These are phyloP conservation scores for Phalacrocorax carbo DNA, from an alignment of 2,113 vertebrate genomes.

Conservation along the genomic window DNA sequence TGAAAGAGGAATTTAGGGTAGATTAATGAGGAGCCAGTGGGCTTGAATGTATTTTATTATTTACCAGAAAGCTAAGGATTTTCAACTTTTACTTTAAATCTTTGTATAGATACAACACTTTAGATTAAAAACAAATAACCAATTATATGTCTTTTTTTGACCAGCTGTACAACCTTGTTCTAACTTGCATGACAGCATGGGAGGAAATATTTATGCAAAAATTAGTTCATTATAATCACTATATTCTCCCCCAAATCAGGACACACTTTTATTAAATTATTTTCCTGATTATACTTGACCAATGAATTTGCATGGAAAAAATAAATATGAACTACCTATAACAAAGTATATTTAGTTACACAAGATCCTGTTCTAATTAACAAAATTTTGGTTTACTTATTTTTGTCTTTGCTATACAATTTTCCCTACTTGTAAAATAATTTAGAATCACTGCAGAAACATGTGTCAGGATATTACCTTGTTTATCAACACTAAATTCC, in stretches of 20 bases:
- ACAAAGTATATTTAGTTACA: background rate
- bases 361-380: background rate
- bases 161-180: background rate
- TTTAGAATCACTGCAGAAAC: background rate
- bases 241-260: background rate
- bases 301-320: background rate
- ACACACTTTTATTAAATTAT: background rate
- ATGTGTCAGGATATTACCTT: background rate
- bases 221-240: background rate
- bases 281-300: background rate
- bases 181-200: background rate
- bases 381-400: background rate
- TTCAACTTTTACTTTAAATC: background rate
- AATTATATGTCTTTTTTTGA: background rate
- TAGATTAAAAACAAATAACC: background rate
- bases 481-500: background rate
- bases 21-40: background rate
- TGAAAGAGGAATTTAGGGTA: background rate
- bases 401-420: background rate
- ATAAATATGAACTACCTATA: background rate
- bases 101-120: background rate
- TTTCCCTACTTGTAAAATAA: background rate
- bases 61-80: background rate
- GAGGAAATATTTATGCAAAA: background rate
- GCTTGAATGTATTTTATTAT: background rate